Percentiles rank a stretch among this genome's conserved stretches.
phyloP scores from a whole-genome alignment of 2,888 invertebrate species.

The Mongoloraphidia duomilia region DNA sequence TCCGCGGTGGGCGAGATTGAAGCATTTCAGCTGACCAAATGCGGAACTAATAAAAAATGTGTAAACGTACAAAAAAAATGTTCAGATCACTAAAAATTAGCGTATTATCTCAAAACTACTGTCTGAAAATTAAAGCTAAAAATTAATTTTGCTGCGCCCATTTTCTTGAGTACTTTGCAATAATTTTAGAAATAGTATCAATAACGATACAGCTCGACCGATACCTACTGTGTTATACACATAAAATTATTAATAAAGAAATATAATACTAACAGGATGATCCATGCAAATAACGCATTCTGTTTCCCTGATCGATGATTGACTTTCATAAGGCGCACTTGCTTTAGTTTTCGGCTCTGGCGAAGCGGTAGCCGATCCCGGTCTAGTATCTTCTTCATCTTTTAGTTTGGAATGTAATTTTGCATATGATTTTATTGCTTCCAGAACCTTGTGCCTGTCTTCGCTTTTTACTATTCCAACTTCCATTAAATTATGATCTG shows the following conservation, averaged over 20 bases:
- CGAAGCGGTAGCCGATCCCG: constrained; percentile 21
- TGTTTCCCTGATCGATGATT: constrained; percentile 27
- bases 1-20: too few species aligned
- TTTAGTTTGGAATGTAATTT: constrained; percentile 13
- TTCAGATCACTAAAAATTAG: too few species aligned
- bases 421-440: constrained; percentile 47
- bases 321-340: constrained; percentile 9
- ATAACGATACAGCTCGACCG: too few species aligned
- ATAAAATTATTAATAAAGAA: constrained; percentile 1
- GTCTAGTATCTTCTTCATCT: not conserved
- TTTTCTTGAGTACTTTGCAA: not conserved
- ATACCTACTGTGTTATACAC: not conserved
- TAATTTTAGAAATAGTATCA: too few species aligned
- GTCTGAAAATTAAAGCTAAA: constrained; percentile 3
- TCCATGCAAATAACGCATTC: constrained; percentile 83
- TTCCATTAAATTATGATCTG: constrained; percentile 37
- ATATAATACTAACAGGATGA: constrained; percentile 37
- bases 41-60: too few species aligned
- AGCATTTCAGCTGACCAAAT: too few species aligned
- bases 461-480: constrained; percentile 39
- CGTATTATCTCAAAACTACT: too few species aligned
- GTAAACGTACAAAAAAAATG: too few species aligned
- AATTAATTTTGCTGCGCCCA: not conserved
- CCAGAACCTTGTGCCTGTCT: constrained; percentile 46
- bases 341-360: constrained; percentile 17